A percentile compares a stretch with the other conserved stretches of the same genome.
Conservation (phyloP, 2,888 invertebrate species). For the Polia nebulosa region DNA sequence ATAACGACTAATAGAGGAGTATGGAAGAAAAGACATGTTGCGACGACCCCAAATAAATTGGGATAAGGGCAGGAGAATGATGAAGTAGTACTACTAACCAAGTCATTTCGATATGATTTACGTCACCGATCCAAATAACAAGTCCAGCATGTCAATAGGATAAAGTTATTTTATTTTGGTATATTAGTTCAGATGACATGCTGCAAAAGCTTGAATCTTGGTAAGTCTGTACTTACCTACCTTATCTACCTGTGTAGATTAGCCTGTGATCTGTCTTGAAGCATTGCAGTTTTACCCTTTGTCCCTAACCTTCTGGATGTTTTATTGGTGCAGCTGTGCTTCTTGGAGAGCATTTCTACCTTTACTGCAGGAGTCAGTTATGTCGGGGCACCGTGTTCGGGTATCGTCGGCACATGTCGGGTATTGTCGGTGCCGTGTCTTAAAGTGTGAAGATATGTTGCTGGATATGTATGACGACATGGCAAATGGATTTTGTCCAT, state of each 20-base stretch:
- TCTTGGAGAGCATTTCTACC: background rate
- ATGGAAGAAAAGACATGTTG: too few relatives aligned
- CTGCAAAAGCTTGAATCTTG: background rate
- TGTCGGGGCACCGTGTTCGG: background rate
- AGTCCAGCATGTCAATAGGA: too few relatives aligned
- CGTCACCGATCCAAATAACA: background rate
- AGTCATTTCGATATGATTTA: background rate
- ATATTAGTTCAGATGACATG: background rate
- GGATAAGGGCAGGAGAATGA: too few relatives aligned
- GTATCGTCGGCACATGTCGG: background rate
- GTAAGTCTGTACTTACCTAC: too few relatives aligned
- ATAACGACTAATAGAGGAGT: too few relatives aligned
- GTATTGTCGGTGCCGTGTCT: background rate
- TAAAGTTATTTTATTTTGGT: background rate
- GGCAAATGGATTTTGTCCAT: background rate
- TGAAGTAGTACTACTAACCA: background rate
- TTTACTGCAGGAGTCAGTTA: conserved; percentile 2
- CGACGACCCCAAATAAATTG: too few relatives aligned
- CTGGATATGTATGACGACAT: background rate
- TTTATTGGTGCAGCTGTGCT: background rate
- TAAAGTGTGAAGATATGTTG: background rate
- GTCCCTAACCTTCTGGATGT: background rate
- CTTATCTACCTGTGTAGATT: too few relatives aligned
- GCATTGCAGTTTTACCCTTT: too few relatives aligned
- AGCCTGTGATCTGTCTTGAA: background rate